These are phyloP conservation scores for Saccostrea cuccullata DNA, from an alignment of 1,140 invertebrate genomes.

Conservation along the genomic window DNA sequence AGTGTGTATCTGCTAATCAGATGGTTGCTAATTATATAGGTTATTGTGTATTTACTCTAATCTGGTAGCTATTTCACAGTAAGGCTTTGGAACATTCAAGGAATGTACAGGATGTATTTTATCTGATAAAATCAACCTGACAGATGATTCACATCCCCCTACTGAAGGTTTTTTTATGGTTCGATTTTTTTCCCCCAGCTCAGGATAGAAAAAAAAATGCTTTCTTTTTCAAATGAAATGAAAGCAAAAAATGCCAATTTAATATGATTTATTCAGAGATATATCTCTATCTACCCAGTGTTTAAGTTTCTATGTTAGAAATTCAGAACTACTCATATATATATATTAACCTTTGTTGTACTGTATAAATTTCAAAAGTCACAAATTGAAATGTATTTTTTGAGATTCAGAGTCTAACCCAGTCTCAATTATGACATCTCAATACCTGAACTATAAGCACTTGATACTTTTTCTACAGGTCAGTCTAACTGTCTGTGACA, in stretches of 20 bases:
- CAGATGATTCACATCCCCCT: constrained; percentile 30
- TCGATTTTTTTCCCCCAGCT: too few species aligned
- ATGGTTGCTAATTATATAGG: not conserved
- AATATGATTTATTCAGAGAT: too few species aligned
- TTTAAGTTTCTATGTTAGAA: too few species aligned
- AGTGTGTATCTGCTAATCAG: not conserved
- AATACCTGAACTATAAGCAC: not conserved
- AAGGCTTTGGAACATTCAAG: not conserved
- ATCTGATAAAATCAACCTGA: constrained; percentile 17
- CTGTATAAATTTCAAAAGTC: too few species aligned
- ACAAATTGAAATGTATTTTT: too few species aligned
- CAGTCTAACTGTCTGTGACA: constrained; percentile 44
- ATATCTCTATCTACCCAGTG: too few species aligned
- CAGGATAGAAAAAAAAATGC: too few species aligned
- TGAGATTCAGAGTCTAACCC: not conserved
- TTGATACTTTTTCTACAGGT: constrained; percentile 44
- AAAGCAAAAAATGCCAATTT: too few species aligned
- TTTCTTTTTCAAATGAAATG: too few species aligned
- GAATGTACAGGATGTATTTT: constrained; percentile 28
- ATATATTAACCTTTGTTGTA: too few species aligned
- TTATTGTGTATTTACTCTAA: not conserved
- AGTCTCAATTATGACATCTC: not conserved
- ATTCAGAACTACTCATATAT: too few species aligned
- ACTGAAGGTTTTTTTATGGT: too few species aligned
- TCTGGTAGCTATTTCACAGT: constrained; percentile 22